Percentiles rank a stretch among this genome's conserved stretches.
These are phyloP conservation scores for Colletes gigas DNA, from an alignment of 1,140 invertebrate genomes.

Conservation along the genomic window DNA sequence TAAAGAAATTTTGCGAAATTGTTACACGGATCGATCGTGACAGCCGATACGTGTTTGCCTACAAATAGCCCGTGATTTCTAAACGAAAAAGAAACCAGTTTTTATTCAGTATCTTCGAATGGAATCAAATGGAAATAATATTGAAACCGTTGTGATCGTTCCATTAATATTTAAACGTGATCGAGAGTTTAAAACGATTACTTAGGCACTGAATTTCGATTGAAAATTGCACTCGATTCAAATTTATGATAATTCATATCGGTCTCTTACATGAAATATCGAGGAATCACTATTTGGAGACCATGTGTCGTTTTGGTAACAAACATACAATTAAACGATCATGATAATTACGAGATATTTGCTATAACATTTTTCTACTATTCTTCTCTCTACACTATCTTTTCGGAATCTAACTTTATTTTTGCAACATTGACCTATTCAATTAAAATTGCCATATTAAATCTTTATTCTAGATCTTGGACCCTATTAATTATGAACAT, in stretches of 20 bases:
- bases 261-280: background rate
- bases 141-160: background rate
- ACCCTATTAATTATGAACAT: no score
- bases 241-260: conserved; percentile 44
- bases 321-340: conserved; percentile 13
- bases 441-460: no score
- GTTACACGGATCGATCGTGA: background rate
- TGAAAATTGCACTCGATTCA: conserved; percentile 26
- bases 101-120: background rate
- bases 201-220: background rate
- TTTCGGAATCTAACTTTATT: no score
- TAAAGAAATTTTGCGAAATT: background rate
- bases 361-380: no score
- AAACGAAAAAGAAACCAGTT: background rate
- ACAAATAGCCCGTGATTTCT: background rate
- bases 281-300: background rate
- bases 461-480: no score
- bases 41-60: background rate
- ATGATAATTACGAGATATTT: background rate
- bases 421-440: no score
- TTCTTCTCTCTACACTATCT: no score
- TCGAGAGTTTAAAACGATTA: background rate
- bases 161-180: conserved; percentile 17
- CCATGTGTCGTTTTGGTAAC: background rate
- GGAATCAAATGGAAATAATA: conserved; percentile 6